Evolutionary conservation across 1,140 invertebrate genomes (phyloP), one percentile per base, ranked within the genome.

Genomic region (Popillia japonica): DNA sequence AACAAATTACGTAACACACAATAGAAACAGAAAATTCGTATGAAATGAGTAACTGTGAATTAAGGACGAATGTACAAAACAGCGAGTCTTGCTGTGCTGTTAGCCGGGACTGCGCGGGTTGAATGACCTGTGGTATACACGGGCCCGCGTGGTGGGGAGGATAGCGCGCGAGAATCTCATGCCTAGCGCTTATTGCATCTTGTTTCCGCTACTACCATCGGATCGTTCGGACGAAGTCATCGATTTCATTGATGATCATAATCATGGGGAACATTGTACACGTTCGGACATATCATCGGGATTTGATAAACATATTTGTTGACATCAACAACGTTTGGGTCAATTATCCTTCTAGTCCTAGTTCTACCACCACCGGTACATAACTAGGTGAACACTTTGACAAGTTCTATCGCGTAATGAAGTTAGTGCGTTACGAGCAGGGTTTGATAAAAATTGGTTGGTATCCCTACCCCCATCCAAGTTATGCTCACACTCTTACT

Each of bases 71-170:
- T 79, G 79, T 80, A 78, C 78, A 79, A 82, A 83, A 80, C 79
- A 76, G 80, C 79, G 80, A 83, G 82, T 82, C 73, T 81, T 81
- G 81, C 81, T 83, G 61, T 68, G 82, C 81, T 81, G 83, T 79
- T 81, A 73, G 83, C 83, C 83, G 84, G 84, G 84, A 86, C 85
- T 84, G 82, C 80, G 83, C 84, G 84, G 83, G 85, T 82, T 86
- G 85, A 86, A 86, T 85, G 85, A 86, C 85, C 85, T 85, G 85
- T 80, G 80, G 83, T 83, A 84, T 83, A 84, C 81, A 83, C 80
- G 81, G 82, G 81, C 83, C 79, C 64, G 42, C 48, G 78, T 73
- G 80, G 82, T 44, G 82, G 81, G 84, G 80, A 79, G 77, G 41
- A 68, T 41, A 9, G 59, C 68, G 73, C 80, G 79, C 79, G 83